Evolutionary conservation across 1,140 invertebrate species (phyloP).

Genomic region (Cotesia typhae): DNA sequence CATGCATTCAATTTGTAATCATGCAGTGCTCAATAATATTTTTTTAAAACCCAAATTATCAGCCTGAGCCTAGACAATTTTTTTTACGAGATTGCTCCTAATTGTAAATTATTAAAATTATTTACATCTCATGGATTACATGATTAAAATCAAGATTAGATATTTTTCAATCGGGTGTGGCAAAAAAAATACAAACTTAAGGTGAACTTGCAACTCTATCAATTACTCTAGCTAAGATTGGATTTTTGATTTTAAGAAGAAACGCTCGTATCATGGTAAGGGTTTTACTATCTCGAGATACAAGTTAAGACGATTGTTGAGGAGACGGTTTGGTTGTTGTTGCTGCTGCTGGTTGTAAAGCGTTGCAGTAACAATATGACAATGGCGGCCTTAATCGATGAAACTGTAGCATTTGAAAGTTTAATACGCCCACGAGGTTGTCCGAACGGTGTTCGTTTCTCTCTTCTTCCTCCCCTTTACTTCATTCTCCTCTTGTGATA

Average conservation of each 20-base stretch:
- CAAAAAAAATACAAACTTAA: neutral
- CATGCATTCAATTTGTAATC: conserved; percentile 19
- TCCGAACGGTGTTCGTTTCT: conserved; percentile 32
- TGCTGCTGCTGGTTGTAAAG: conserved; percentile 1
- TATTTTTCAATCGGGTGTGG: conserved; percentile 20
- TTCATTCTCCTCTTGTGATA: neutral
- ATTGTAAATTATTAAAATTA: too few species aligned
- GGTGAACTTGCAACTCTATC: neutral
- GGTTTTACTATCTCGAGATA: too few species aligned
- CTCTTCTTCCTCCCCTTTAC: conserved; percentile 26
- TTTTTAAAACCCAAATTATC: neutral
- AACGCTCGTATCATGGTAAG: too few species aligned
- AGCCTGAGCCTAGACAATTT: neutral
- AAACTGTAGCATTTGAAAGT: conserved; percentile 35
- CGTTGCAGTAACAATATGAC: conserved; percentile 11
- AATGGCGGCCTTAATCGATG: conserved; percentile 31
- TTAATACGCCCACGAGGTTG: conserved; percentile 36
- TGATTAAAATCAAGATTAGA: conserved; percentile 28
- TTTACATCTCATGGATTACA: neutral
- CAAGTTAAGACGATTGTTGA: too few species aligned
- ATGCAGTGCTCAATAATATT: neutral
- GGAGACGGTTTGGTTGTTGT: neutral
- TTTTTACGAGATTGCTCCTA: too few species aligned
- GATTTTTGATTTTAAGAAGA: too few species aligned
- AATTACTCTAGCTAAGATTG: too few species aligned